A percentile compares a stretch with the other conserved stretches of the same genome.
Evolutionary conservation across 2,888 invertebrate species (phyloP).

Genomic region (Cinara cedri): DNA sequence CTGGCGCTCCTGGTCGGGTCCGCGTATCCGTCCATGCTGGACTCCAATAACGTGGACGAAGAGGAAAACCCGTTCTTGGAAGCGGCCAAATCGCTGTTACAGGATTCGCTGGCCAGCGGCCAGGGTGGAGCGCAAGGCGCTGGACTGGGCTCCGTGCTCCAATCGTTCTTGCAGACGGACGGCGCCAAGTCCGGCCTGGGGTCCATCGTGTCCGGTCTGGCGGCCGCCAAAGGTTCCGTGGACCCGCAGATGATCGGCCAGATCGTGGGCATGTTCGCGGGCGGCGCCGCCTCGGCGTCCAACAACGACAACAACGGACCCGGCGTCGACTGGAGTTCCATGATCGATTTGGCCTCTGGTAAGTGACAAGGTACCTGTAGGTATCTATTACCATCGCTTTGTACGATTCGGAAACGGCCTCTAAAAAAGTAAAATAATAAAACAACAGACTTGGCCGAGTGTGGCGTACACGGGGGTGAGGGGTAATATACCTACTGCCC

Average conservation of each 20-base stretch:
- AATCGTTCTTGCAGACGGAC: constrained; percentile 73
- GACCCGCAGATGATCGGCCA: constrained; percentile 68
- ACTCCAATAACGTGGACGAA: constrained; percentile 64
- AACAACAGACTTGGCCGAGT: too few species aligned
- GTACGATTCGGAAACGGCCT: too few species aligned
- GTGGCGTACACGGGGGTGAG: too few species aligned
- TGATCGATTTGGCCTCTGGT: constrained; percentile 58
- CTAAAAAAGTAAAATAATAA: too few species aligned
- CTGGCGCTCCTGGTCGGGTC: constrained; percentile 20
- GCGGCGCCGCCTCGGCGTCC: constrained; percentile 58
- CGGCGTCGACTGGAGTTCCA: constrained; percentile 59
- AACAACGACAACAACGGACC: constrained; percentile 57
- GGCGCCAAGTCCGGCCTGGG: constrained; percentile 65
- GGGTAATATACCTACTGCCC: too few species aligned
- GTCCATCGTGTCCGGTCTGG: constrained; percentile 60
- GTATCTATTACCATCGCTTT: too few species aligned
- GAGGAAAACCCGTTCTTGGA: constrained; percentile 72
- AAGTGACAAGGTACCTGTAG: too few species aligned
- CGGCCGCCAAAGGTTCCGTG: constrained; percentile 58
- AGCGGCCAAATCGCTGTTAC: constrained; percentile 73
- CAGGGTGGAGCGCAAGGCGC: constrained; percentile 63
- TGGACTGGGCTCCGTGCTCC: constrained; percentile 71
- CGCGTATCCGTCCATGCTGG: constrained; percentile 58
- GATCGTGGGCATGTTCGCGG: constrained; percentile 67
- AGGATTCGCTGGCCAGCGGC: constrained; percentile 66